These are phyloP conservation scores for Triops longicaudatus DNA, from an alignment of 1,140 invertebrate genomes.

Conservation along the genomic window DNA sequence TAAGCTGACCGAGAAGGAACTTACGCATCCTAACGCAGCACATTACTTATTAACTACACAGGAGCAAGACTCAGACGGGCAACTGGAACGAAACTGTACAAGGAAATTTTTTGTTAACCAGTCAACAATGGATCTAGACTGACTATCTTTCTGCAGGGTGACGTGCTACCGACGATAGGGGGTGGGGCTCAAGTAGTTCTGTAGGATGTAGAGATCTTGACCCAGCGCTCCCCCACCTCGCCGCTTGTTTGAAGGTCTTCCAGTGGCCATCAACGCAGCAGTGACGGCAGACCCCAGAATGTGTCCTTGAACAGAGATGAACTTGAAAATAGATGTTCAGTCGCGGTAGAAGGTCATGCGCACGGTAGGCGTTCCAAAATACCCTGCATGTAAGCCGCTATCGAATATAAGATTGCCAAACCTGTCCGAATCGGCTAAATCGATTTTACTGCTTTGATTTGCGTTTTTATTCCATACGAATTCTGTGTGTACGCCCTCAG, in stretches of 20 bases:
- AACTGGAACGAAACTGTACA: slow-evolving; percentile 84
- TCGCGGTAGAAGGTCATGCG: slow-evolving; percentile 33
- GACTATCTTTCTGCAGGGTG: slow-evolving; percentile 49
- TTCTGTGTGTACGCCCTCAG: too few relatives aligned
- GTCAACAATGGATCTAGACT: not conserved
- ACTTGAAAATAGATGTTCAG: slow-evolving; percentile 26
- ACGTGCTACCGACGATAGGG: slow-evolving; percentile 81
- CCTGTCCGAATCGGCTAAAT: too few relatives aligned
- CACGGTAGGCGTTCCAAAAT: slow-evolving; percentile 16
- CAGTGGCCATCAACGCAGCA: slow-evolving; percentile 16
- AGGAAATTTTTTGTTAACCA: slow-evolving; percentile 46
- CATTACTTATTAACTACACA: slow-evolving; percentile 90
- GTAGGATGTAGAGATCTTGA: slow-evolving; percentile 85
- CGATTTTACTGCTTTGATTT: too few relatives aligned
- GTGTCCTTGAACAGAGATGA: slow-evolving; percentile 14
- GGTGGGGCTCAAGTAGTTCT: slow-evolving; percentile 91
- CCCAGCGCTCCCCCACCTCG: slow-evolving; percentile 64
- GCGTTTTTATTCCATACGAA: too few relatives aligned
- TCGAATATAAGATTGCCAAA: not conserved
- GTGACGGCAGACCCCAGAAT: slow-evolving; percentile 19
- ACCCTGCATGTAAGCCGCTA: slow-evolving; percentile 10
- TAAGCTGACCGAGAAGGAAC: slow-evolving; percentile 62
- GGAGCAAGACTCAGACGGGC: slow-evolving; percentile 76
- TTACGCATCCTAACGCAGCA: slow-evolving; percentile 51
- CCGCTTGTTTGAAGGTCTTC: not conserved